phyloP scores from a whole-genome alignment of 2,113 vertebrate genomes.

The Numenius arquata region DNA sequence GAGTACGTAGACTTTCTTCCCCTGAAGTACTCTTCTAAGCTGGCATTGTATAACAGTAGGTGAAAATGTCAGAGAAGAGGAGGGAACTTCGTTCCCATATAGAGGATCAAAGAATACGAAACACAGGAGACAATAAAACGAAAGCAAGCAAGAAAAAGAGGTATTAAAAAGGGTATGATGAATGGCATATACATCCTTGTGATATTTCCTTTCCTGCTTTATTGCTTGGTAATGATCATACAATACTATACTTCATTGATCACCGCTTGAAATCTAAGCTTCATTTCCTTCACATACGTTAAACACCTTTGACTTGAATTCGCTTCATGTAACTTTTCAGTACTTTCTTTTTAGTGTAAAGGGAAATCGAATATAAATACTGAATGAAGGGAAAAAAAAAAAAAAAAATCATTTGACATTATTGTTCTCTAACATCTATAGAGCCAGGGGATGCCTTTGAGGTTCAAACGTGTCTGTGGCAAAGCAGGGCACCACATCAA shows the following conservation, averaged over 20 bases:
- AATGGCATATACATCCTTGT: constrained; percentile 69
- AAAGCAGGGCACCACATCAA: constrained; percentile 69
- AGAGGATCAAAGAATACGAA: constrained; percentile 68
- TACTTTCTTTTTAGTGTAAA: constrained; percentile 68
- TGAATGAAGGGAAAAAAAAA: constrained; percentile 44
- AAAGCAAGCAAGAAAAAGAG: constrained; percentile 61
- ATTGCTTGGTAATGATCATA: constrained; percentile 70
- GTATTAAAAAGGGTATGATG: constrained; percentile 66
- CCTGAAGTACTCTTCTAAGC: constrained; percentile 49
- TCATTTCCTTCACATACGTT: constrained; percentile 72
- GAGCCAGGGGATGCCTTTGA: constrained; percentile 57
- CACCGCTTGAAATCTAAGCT: constrained; percentile 72
- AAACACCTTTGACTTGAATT: constrained; percentile 72
- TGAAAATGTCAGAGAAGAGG: constrained; percentile 64
- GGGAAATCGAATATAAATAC: constrained; percentile 66
- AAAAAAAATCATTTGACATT: constrained; percentile 46
- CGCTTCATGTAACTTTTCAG: constrained; percentile 70
- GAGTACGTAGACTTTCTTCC: constrained; percentile 6
- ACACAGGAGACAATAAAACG: constrained; percentile 64
- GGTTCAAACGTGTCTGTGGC: constrained; percentile 55
- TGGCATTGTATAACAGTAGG: constrained; percentile 40
- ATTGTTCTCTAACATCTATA: constrained; percentile 69
- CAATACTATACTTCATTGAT: constrained; percentile 71
- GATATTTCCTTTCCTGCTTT: constrained; percentile 71
- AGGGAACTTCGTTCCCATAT: constrained; percentile 52